Evolutionary conservation across 1,140 invertebrate species (phyloP), one percentile per base, ranked within the genome.

Genomic region (Pseudomyrmex flavicornis): DNA sequence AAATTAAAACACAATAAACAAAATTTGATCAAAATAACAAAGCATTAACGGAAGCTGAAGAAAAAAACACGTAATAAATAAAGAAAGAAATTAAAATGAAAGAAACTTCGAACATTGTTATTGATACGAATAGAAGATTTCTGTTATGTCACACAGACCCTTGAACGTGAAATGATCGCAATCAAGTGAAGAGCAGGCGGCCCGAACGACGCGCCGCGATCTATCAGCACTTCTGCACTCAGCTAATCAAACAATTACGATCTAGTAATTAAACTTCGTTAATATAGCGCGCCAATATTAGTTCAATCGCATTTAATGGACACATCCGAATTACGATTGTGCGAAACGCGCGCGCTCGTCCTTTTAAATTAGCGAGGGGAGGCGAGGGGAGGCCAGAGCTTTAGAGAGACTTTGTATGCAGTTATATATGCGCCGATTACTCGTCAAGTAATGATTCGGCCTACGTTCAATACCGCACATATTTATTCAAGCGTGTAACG

Each of bases 191-290:
- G 66, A 80, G 66, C 44, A 59, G 44, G n/a, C 48, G 50, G 22
- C 22, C 52, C 44, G n/a, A 46, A 35, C 15, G 66, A 70, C 65
- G 48, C 73, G 20, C 59, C 61, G 63, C 56, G 76, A 80, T 80
- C 66, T 46, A 80, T 80, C 76, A 80, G 66, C 66, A 80, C 66
- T 80, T 80, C n/a, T 66, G 62, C 70, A 83, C 82, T 83, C 73
- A 59, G 56, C 66, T 69, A 75, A 86, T 83, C 59, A 86, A 86
- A 87, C 74, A 88, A 88, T 86, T 84, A 70, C 73, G n/a, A 79
- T 76, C 50, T 20, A 44, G 76, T 44, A 20, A 68, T 22, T 72
- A 86, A 65, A 86, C 76, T 74, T 79, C 48, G 73, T 87, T 87
- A 87, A 87, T 83, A 65, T 75, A 44, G 44, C 52, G 65, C 66